A percentile compares a stretch with the other conserved stretches of the same genome.
Conservation (phyloP, 2,797 vertebrate genomes). For the Neosalanx taihuensis region DNA sequence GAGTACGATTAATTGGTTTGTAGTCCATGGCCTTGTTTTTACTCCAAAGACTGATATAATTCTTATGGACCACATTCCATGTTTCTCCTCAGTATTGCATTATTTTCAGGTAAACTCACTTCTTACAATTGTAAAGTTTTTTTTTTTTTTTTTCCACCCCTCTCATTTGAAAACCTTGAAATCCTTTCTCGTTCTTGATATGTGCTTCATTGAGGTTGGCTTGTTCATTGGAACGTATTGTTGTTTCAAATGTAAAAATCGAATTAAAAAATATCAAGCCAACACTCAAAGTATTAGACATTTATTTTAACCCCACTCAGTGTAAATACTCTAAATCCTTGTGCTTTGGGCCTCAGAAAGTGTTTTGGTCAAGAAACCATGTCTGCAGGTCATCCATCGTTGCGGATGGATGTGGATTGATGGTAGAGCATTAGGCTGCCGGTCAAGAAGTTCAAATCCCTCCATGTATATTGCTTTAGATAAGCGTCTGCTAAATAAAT, state of each 20-base stretch:
- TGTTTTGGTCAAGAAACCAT: background rate
- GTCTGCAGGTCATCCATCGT: too few relatives aligned
- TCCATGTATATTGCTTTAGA: too few relatives aligned
- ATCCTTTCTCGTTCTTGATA: background rate
- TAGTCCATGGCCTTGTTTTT: background rate
- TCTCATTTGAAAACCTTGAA: background rate
- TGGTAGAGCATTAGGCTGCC: too few relatives aligned
- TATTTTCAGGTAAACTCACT: slow-evolving; percentile 21
- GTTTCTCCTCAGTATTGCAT: slow-evolving; percentile 12
- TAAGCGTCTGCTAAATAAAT: too few relatives aligned
- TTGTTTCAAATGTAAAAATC: background rate
- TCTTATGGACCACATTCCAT: slow-evolving; percentile 17
- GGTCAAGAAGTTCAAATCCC: too few relatives aligned
- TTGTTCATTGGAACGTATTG: too few relatives aligned
- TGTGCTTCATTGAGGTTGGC: too few relatives aligned
- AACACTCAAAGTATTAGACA: background rate
- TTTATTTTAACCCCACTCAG: background rate
- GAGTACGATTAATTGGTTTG: background rate
- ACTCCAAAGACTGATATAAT: background rate
- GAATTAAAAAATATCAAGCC: background rate
- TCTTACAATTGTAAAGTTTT: background rate
- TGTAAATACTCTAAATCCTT: background rate
- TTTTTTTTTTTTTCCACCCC: background rate
- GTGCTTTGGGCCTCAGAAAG: background rate
- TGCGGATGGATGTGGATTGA: too few relatives aligned